phyloP scores from a whole-genome alignment of 2,888 invertebrate species.

The Yponomeuta plumbellus region DNA sequence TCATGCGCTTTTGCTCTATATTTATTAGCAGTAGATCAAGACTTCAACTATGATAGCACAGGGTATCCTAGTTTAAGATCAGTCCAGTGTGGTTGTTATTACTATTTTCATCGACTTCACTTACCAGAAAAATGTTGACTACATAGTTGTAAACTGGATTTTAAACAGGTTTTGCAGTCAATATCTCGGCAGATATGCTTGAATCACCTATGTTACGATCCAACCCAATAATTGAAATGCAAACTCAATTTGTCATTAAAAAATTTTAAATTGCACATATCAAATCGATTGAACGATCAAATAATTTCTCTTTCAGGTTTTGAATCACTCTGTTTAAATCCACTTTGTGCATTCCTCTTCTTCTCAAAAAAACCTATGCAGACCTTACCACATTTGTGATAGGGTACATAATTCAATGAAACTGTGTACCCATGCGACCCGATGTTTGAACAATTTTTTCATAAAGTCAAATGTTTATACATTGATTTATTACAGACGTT shows the following conservation, averaged over 20 bases:
- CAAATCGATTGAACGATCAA: neutral
- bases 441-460: neutral
- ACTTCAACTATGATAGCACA: no score
- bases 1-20: no score
- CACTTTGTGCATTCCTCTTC: neutral
- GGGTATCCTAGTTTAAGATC: no score
- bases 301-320: slow-evolving; percentile 2
- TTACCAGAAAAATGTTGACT: no score
- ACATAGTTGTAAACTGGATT: neutral
- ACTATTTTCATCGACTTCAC: no score
- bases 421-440: neutral
- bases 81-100: no score
- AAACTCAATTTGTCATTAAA: slow-evolving; percentile 1
- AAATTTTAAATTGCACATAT: neutral
- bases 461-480: neutral
- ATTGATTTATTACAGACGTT: neutral
- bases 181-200: neutral
- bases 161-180: neutral
- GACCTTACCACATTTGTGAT: neutral
- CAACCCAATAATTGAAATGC: neutral
- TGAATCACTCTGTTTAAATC: neutral
- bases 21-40: no score
- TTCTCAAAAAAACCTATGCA: neutral
- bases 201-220: neutral
- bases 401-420: neutral